These are phyloP conservation scores for Graptemys geographica DNA, from an alignment of 2,797 vertebrate species.

Conservation along the genomic window DNA sequence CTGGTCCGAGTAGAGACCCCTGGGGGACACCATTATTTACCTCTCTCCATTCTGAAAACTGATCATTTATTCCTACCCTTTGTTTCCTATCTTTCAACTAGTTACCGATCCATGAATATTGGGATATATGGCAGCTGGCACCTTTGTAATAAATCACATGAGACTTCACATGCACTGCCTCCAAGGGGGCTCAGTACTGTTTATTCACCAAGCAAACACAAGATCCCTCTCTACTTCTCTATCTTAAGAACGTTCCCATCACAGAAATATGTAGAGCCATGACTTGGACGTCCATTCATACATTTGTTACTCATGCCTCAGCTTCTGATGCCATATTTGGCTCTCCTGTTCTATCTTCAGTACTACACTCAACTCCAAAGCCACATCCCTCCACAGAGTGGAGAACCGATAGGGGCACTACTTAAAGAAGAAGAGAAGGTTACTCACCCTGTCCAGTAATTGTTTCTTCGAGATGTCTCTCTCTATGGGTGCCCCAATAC, in stretches of 20 bases:
- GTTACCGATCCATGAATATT: too few species aligned
- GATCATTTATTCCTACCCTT: too few species aligned
- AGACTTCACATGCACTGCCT: too few species aligned
- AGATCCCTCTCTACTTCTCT: background rate
- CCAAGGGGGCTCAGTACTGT: too few species aligned
- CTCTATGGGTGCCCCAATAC: background rate
- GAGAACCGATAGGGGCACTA: background rate
- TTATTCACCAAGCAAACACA: background rate
- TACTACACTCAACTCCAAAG: background rate
- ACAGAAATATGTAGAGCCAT: background rate
- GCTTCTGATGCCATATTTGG: background rate
- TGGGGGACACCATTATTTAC: too few species aligned
- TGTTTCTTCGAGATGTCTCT: background rate
- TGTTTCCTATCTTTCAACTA: too few species aligned
- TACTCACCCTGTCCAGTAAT: background rate
- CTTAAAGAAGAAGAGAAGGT: background rate
- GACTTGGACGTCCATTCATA: background rate
- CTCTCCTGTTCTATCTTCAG: background rate
- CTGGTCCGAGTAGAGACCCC: too few species aligned
- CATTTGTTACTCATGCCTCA: background rate
- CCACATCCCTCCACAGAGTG: background rate
- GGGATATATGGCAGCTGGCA: too few species aligned
- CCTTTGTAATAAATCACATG: too few species aligned
- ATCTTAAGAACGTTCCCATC: background rate
- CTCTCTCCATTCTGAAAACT: too few species aligned